phyloP scores from a whole-genome alignment of 92 coral and sea anemone genomes.

The Porites lobata region DNA sequence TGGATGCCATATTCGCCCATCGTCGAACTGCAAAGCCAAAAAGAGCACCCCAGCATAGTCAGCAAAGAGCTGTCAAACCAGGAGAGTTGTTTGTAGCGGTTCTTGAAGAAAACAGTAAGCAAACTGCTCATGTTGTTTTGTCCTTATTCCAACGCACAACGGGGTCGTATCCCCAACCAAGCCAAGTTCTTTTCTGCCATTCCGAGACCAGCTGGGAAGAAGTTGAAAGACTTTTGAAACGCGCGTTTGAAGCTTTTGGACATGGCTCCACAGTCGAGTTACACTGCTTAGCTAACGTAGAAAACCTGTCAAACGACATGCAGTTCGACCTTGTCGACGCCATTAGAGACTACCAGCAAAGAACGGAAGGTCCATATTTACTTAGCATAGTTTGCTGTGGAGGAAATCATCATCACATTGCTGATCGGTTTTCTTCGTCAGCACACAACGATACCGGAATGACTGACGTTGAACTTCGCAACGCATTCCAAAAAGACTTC shows the following conservation, averaged over 20 bases:
- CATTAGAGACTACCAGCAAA: conserved; percentile 58
- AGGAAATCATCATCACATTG: conserved; percentile 93
- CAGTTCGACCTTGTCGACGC: conserved; percentile 87
- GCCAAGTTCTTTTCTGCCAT: conserved; percentile 91
- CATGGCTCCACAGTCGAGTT: conserved; percentile 62
- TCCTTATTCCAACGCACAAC: conserved; percentile 83
- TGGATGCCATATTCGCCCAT: conserved; percentile 72
- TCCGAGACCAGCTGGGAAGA: conserved; percentile 94
- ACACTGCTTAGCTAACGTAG: conserved; percentile 95
- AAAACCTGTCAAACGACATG: conserved; percentile 86
- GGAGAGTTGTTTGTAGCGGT: conserved; percentile 89
- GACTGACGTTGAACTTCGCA: conserved; percentile 77
- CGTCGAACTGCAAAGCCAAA: not conserved
- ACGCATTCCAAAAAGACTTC: conserved; percentile 55
- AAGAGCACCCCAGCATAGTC: conserved; percentile 18
- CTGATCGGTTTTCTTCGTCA: conserved; percentile 81
- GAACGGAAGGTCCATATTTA: conserved; percentile 60
- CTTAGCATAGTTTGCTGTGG: conserved; percentile 92
- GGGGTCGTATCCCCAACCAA: conserved; percentile 82
- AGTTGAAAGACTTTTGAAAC: conserved; percentile 81
- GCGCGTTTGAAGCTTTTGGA: conserved; percentile 79
- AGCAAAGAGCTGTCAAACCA: conserved; percentile 82
- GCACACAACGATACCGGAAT: conserved; percentile 90
- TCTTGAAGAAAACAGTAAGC: conserved; percentile 81
- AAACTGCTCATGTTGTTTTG: conserved; percentile 86